Base-by-base conservation (phyloP, 2,797 vertebrate species). In the Hemibagrus guttatus region DNA sequence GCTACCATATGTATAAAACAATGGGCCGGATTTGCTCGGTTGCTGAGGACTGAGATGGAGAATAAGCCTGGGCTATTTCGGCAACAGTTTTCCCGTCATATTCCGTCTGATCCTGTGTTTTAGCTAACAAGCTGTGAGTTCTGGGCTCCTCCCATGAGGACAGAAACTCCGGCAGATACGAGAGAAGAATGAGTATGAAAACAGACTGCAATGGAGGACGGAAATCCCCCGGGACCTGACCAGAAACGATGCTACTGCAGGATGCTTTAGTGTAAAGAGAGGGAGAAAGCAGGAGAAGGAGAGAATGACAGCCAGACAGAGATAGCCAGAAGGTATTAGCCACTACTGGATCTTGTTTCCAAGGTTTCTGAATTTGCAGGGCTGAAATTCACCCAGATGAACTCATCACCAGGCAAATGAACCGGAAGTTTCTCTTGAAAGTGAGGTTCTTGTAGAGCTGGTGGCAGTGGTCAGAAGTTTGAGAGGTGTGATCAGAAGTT, bases 31-130 rank as follows among this genome's bases (percentile, higher is more conserved):
- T 82, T 82, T 66, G 26, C 46, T 82, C 14, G 11, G 61, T 28
- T 82, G 7, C 61, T 49, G 42, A 46, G 42, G 46, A 69, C 6
- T 13, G 66, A 56, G 81, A 83, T 83, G 64, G 49, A 66, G 78
- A 39, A 23, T 80, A 61, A 35, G 56, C 78, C 52, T 19, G 1
- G 7, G 28, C 7, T 54, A 81, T 49, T 49, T 66, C 14, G 49
- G 23, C 39, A 66, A 63, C 26, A 76, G 49, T 54, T 76, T 54
- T 14, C 52, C 26, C 16, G 0, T 52, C n/a, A 2, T 52, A 52
- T 83, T 49, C 46, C 21, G 3, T 83, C 28, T 83, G 64, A 83
- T 69, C 46, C 63, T 83, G 49, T 56, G 49, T 69, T 49, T 23
- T 54, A 63, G 42, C 52, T 52, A 52, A 82, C 16, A 52, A 49